These are phyloP conservation scores for Agelas oroides DNA, from an alignment of 37 sponge, comb jelly and placozoan species.

Conservation along the genomic window DNA sequence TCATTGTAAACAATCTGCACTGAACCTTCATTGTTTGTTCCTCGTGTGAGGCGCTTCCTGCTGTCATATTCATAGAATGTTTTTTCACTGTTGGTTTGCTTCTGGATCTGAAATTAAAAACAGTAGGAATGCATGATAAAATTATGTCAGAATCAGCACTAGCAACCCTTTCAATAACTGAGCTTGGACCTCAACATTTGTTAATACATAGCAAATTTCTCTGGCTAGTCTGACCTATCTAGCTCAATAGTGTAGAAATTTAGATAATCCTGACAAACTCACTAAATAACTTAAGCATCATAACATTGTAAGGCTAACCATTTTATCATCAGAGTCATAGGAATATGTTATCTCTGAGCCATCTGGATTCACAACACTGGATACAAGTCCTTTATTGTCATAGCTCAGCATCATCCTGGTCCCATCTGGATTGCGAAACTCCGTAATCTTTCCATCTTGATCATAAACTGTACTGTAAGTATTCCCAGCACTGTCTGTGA, in stretches of 20 bases:
- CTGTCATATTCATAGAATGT: constrained; percentile 15
- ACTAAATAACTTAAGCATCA: no score
- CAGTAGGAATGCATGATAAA: no score
- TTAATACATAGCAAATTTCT: no score
- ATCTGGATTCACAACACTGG: not conserved
- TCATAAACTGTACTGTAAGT: not conserved
- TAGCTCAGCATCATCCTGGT: not conserved
- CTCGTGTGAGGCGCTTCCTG: not conserved
- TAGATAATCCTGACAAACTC: no score
- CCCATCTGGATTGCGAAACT: not conserved
- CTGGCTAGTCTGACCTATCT: no score
- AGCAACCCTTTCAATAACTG: no score
- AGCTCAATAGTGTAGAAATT: no score
- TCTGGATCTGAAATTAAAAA: constrained; percentile 1
- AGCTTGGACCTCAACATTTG: no score
- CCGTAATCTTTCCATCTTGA: not conserved
- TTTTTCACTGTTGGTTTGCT: not conserved
- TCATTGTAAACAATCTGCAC: constrained; percentile 15
- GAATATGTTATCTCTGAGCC: not conserved
- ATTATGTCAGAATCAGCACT: no score
- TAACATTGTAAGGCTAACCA: not conserved
- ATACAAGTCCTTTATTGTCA: not conserved
- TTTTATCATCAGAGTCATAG: not conserved
- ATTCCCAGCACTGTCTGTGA: constrained; percentile 1
- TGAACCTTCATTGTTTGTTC: constrained; percentile 17